Conservation (phyloP, 2,797 vertebrate species). For the Anisognathus igniventris region DNA sequence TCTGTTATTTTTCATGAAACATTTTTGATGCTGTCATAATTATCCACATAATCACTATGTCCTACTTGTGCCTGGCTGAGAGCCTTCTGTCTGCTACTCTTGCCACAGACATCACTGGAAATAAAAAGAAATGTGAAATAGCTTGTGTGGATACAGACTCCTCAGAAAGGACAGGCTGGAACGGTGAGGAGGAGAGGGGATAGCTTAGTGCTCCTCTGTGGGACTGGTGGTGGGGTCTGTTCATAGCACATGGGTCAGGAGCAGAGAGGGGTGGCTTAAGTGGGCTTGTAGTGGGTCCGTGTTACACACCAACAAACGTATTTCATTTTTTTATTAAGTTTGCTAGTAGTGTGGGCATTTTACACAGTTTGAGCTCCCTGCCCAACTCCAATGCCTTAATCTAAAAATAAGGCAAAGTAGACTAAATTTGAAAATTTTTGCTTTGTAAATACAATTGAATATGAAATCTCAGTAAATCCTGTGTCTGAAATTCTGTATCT, state of each 20-base stretch:
- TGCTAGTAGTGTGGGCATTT: rapidly evolving
- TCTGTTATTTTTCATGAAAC: neutral
- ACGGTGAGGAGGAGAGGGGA: neutral
- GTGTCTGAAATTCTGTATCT: neutral
- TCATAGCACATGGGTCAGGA: neutral
- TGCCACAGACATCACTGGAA: neutral
- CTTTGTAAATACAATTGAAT: neutral
- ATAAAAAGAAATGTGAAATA: neutral
- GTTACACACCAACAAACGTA: neutral
- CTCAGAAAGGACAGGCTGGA: neutral
- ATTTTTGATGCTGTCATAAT: neutral
- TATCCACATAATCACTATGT: neutral
- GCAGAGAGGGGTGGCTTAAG: neutral
- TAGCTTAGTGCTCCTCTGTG: rapidly evolving
- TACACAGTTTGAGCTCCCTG: neutral
- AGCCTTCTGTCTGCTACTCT: neutral
- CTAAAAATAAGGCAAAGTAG: neutral
- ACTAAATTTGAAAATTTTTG: neutral
- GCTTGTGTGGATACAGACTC: neutral
- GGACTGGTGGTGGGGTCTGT: neutral
- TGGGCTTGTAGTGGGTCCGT: neutral
- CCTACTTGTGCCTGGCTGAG: neutral
- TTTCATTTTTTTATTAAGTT: neutral
- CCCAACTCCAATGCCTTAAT: neutral
- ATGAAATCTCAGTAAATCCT: neutral